Evolutionary conservation across 2,888 invertebrate genomes (phyloP).

Genomic region (Carpatolechia fugitivella): DNA sequence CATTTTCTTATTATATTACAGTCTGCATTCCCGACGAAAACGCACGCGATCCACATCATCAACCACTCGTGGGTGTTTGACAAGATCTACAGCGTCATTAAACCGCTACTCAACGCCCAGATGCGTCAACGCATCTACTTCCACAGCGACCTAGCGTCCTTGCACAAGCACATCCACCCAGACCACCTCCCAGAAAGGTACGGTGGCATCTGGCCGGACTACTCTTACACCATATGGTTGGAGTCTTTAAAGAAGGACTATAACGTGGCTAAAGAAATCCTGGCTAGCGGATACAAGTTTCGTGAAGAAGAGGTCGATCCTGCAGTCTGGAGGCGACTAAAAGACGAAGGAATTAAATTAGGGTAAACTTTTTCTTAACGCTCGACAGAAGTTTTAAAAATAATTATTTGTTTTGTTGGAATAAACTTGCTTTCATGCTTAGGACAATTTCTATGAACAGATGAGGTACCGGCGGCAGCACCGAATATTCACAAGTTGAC

Average conservation of each 20-base stretch:
- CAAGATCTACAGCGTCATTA: slow-evolving; percentile 87
- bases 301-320: slow-evolving; percentile 59
- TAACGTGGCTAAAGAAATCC: slow-evolving; percentile 81
- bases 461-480: no score
- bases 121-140: slow-evolving; percentile 84
- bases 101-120: slow-evolving; percentile 83
- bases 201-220: slow-evolving; percentile 85
- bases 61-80: slow-evolving; percentile 91
- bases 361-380: no score
- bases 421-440: background rate
- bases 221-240: slow-evolving; percentile 87
- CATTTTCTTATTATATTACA: slow-evolving; percentile 39
- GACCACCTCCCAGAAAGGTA: slow-evolving; percentile 83
- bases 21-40: slow-evolving; percentile 86
- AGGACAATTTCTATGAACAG: background rate
- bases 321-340: slow-evolving; percentile 56
- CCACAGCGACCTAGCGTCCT: slow-evolving; percentile 86
- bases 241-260: slow-evolving; percentile 79
- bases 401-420: background rate
- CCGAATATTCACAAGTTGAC: no score
- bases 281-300: slow-evolving; percentile 81
- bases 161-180: slow-evolving; percentile 86
- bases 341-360: slow-evolving; percentile 53
- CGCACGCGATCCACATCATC: slow-evolving; percentile 86
- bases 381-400: no score